Evolutionary conservation across 1,140 invertebrate species (phyloP).

Genomic region (Neodiprion lecontei): DNA sequence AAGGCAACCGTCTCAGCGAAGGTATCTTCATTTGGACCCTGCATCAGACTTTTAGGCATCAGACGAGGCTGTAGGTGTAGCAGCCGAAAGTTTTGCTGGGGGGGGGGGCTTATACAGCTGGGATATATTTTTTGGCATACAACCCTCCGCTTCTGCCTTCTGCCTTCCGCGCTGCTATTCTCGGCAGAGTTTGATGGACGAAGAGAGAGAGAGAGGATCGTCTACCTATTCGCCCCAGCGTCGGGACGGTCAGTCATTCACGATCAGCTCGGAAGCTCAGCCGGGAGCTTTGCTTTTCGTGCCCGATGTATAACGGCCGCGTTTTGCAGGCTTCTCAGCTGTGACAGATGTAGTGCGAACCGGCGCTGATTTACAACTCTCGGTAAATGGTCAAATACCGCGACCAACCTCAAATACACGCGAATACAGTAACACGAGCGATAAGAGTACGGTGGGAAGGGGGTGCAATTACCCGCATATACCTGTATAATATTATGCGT

Average conservation of each 20-base stretch:
- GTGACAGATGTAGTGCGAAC: constrained; percentile 2
- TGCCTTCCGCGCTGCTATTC: background rate
- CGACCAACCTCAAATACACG: too few species aligned
- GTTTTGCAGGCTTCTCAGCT: background rate
- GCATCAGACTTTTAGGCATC: too few species aligned
- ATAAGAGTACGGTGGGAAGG: too few species aligned
- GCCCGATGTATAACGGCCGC: background rate
- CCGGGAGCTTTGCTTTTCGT: constrained; percentile 2
- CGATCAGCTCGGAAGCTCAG: background rate
- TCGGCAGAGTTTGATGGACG: background rate
- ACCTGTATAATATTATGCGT: too few species aligned
- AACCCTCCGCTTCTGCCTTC: background rate
- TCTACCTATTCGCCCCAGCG: background rate
- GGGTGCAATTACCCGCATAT: too few species aligned
- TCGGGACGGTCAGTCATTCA: background rate
- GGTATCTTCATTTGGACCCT: too few species aligned
- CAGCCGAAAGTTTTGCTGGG: too few species aligned
- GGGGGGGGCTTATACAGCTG: background rate
- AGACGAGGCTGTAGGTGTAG: too few species aligned
- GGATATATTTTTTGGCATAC: background rate
- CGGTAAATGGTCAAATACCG: background rate
- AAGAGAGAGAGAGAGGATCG: background rate
- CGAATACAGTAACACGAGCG: too few species aligned
- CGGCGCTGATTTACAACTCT: background rate
- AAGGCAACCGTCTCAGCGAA: too few species aligned